These are phyloP conservation scores for Agelas oroides DNA, from an alignment of 37 sponge, comb jelly and placozoan species.

Conservation along the genomic window DNA sequence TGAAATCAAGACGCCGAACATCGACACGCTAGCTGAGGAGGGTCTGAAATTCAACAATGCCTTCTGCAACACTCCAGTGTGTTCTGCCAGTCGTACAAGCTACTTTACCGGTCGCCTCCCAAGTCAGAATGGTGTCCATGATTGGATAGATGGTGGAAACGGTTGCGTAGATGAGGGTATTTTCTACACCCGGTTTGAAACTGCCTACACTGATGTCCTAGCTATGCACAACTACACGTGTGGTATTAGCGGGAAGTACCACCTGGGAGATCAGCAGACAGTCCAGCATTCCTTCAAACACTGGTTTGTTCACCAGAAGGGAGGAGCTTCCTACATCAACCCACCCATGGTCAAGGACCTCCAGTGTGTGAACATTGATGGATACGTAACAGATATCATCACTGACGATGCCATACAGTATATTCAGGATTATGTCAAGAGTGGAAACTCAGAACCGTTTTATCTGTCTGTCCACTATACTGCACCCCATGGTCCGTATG, in stretches of 20 bases:
- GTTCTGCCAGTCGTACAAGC: conserved; percentile 73
- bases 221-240: conserved; percentile 51
- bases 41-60: conserved; percentile 74
- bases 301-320: conserved; percentile 82
- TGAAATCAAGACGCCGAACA: conserved; percentile 68
- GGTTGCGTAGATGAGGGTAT: conserved; percentile 60
- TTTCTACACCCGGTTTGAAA: conserved; percentile 58
- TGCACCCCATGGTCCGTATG: conserved; percentile 69
- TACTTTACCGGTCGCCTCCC: conserved; percentile 77
- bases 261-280: conserved; percentile 62
- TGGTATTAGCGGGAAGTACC: conserved; percentile 78
- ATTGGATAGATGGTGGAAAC: conserved; percentile 77
- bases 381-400: conserved; percentile 78
- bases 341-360: conserved; percentile 73
- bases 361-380: conserved; percentile 56
- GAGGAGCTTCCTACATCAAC: conserved; percentile 69
- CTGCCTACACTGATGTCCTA: conserved; percentile 72
- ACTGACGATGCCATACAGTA: conserved; percentile 72
- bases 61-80: conserved; percentile 81
- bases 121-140: conserved; percentile 77
- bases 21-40: conserved; percentile 78
- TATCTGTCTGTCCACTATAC: conserved; percentile 83
- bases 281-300: conserved; percentile 74
- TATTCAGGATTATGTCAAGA: conserved; percentile 14
- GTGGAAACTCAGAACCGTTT: conserved; percentile 36